Evolutionary conservation across 35 echinoderm and acorn worm genomes (phyloP).

Genomic region (Nesometra sesokonis): DNA sequence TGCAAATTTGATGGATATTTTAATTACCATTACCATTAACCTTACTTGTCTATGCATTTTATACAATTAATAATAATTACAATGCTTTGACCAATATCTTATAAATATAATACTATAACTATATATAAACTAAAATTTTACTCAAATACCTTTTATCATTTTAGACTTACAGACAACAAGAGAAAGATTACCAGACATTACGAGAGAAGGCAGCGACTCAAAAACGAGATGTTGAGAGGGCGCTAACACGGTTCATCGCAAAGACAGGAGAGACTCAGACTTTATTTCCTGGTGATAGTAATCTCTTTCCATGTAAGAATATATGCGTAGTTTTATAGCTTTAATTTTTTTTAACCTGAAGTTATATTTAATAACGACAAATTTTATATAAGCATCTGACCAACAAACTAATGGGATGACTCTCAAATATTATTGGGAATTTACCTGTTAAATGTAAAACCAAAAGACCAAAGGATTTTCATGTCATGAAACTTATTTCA

Average conservation of each 20-base stretch:
- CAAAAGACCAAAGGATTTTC: no score
- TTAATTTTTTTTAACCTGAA: neutral
- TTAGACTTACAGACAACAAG: constrained; percentile 74
- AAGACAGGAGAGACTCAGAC: constrained; percentile 93
- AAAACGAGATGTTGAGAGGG: constrained; percentile 73
- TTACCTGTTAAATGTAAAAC: no score
- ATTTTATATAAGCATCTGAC: neutral
- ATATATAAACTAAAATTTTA: neutral
- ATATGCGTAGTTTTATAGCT: no score
- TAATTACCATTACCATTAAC: no score
- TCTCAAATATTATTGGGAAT: neutral
- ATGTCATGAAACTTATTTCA: no score
- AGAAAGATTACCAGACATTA: constrained; percentile 74
- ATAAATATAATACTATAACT: no score
- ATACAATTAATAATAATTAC: no score
- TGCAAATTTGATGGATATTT: no score
- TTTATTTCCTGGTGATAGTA: constrained; percentile 82
- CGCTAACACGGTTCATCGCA: constrained; percentile 83
- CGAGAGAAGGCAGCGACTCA: constrained; percentile 74
- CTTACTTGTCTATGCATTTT: no score
- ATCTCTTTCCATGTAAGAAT: constrained; percentile 88
- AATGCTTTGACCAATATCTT: no score
- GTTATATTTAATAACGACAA: neutral
- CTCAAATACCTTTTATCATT: neutral
- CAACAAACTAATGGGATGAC: neutral